Percentiles rank a stretch among this genome's conserved stretches.
These are phyloP conservation scores for Cotesia vestalis DNA, from an alignment of 1,140 invertebrate species.

Conservation along the genomic window DNA sequence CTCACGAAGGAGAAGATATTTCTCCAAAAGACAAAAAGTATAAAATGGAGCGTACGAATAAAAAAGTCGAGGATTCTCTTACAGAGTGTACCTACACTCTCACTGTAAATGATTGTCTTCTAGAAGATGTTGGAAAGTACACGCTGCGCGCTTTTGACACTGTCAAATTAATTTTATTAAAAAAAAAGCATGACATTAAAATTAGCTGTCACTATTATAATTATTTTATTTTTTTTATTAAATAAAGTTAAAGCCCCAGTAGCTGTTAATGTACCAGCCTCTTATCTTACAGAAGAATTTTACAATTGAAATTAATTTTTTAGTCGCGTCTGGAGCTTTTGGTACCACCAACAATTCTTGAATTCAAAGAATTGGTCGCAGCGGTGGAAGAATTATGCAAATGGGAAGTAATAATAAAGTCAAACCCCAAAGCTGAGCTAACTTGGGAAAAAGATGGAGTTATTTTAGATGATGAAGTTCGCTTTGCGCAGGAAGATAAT, in stretches of 20 bases:
- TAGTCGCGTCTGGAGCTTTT: constrained; percentile 78
- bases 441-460: constrained; percentile 77
- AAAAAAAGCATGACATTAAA: too few species aligned
- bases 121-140: constrained; percentile 83
- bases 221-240: not conserved
- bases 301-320: constrained; percentile 28
- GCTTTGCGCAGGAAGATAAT: constrained; percentile 72
- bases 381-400: constrained; percentile 76
- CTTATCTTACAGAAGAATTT: constrained; percentile 1
- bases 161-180: too few species aligned
- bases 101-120: constrained; percentile 73
- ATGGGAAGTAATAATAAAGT: constrained; percentile 76
- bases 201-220: too few species aligned
- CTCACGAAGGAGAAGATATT: constrained; percentile 64
- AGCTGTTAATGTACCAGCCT: too few species aligned
- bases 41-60: constrained; percentile 67
- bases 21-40: constrained; percentile 61
- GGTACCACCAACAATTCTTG: constrained; percentile 78
- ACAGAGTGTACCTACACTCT: constrained; percentile 79
- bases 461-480: constrained; percentile 68
- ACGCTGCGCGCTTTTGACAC: constrained; percentile 79
- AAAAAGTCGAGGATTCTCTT: constrained; percentile 76
- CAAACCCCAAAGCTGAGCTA: constrained; percentile 82
- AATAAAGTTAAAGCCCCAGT: too few species aligned
- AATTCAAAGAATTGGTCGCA: constrained; percentile 76